Evolutionary conservation across 1,140 invertebrate species (phyloP), one percentile per base, ranked within the genome.

Genomic region (Penaeus indicus): DNA sequence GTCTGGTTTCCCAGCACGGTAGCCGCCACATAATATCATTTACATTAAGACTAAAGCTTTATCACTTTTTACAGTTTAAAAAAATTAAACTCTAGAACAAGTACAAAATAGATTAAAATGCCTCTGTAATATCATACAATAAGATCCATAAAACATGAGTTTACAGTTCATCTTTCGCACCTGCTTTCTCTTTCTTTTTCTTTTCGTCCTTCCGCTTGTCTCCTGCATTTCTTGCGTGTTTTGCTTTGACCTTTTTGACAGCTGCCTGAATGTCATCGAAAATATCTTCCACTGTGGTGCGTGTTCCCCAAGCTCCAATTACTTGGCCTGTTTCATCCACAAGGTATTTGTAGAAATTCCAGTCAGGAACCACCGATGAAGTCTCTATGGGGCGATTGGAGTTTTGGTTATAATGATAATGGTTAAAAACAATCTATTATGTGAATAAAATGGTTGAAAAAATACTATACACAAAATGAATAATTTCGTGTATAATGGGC

Each of bases 261-360:
- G 92, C 92, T 61, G 85, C 88, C 81, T 93, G 90, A 16, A 94
- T 87, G 22, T 92, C 86, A 78, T 92, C 90, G 91, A 93, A 93
- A 67, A 94, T 92, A 25, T 92, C 92, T 72, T 93, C 92, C n/a
- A 94, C 92, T 38, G 92, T 90, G 47, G 91, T 92, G 85, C 92
- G 92, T 22, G 93, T 93, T 27, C 93, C 92, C 93, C 94, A 94
- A 5, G 92, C 92, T 87, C 92, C 88, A 0, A 93, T 18, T 1
- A 94, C 93, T 25, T 92, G 86, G 13, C 94, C 94, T 64, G 93
- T 91, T 78, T 92, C 91, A 91, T 93, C 92, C 8, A 94, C 92
- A n/a, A 94, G 91, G 90, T 94, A 94, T 88, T 94, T 94, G 92
- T 93, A 94, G 90, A 94, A 94, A 89, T 94, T 94, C 94, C 94